phyloP scores from a whole-genome alignment of 2,113 vertebrate genomes.

The Ceyx cyanopectus region DNA sequence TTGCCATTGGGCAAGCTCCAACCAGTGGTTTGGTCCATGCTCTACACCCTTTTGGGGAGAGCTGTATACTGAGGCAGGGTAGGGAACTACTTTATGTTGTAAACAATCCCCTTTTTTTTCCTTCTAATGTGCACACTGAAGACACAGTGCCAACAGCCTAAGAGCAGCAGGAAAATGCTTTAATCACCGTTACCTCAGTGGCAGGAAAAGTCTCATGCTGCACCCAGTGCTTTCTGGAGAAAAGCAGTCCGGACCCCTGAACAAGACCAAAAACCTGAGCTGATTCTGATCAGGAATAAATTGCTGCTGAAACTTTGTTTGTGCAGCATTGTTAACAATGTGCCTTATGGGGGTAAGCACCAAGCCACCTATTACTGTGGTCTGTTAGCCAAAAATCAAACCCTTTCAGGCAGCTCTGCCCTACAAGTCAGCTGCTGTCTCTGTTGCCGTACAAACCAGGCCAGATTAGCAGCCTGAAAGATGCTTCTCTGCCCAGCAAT shows the following conservation, averaged over 20 bases:
- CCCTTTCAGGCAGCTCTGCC: background rate
- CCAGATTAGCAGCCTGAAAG: background rate
- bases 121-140: background rate
- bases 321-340: accelerated
- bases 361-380: accelerated
- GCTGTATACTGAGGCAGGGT: background rate
- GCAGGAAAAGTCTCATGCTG: background rate
- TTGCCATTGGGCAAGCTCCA: background rate
- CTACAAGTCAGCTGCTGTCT: background rate
- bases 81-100: background rate
- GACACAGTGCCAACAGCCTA: background rate
- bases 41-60: background rate
- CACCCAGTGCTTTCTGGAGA: background rate
- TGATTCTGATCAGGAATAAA: background rate
- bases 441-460: background rate
- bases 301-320: background rate
- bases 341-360: background rate
- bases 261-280: background rate
- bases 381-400: background rate
- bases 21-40: background rate
- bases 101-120: background rate
- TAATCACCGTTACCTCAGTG: background rate
- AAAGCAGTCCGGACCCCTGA: no score
- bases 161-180: background rate
- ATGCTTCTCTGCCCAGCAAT: background rate